Evolutionary conservation across 64 coral and sea anemone species (phyloP).

Genomic region (Stichodactyla helianthus): DNA sequence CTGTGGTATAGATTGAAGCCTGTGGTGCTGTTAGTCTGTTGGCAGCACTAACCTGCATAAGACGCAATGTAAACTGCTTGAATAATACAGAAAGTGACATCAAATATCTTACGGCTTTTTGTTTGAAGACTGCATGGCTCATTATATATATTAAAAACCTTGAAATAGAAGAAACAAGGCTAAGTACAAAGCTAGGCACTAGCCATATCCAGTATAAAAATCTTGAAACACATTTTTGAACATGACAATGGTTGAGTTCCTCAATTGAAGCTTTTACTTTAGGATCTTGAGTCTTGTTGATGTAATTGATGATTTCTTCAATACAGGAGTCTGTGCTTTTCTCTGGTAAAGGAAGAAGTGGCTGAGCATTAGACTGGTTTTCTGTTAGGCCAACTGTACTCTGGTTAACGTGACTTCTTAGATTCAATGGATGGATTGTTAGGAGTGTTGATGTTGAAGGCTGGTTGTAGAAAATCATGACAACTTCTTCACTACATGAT

Average conservation of each 20-base stretch:
- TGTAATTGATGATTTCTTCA: not conserved
- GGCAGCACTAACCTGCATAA: not conserved
- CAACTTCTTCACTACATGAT: not conserved
- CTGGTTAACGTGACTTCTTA: not conserved
- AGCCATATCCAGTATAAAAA: not conserved
- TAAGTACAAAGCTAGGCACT: not conserved
- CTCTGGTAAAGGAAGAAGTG: not conserved
- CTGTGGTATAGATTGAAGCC: not conserved
- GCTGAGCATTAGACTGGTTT: not conserved
- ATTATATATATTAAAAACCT: not conserved
- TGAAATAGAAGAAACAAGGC: not conserved
- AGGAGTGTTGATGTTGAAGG: not conserved
- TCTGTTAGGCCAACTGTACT: not conserved
- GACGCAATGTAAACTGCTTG: slow-evolving; percentile 2
- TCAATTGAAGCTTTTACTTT: not conserved
- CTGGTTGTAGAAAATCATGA: slow-evolving; percentile 2
- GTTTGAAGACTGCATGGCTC: not conserved
- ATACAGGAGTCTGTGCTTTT: not conserved
- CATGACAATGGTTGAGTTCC: not conserved
- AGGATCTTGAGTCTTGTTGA: not conserved
- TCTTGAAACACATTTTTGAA: not conserved
- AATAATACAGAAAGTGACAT: not conserved
- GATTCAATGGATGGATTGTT: not conserved
- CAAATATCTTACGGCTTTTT: not conserved
- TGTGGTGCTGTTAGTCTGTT: not conserved